Evolutionary conservation across 2,113 vertebrate species (phyloP).

Genomic region (Emydocephalus ijimae): DNA sequence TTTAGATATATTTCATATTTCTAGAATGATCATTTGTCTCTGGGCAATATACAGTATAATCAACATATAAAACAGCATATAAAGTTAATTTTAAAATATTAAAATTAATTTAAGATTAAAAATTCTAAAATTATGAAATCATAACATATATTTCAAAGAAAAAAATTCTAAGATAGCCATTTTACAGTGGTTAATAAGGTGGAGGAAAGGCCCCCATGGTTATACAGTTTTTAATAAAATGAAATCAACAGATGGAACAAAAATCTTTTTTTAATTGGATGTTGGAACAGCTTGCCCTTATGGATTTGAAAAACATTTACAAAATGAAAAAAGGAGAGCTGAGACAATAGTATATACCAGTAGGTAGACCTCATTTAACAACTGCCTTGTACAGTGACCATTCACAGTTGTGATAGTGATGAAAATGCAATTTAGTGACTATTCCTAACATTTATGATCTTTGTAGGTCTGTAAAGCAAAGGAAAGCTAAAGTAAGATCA

Average conservation of each 20-base stretch:
- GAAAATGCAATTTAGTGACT: background rate
- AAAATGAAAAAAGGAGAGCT: background rate
- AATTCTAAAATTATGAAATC: background rate
- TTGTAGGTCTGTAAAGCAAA: background rate
- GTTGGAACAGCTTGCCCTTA: background rate
- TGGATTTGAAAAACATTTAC: background rate
- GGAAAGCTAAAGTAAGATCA: background rate
- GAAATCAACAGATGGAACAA: background rate
- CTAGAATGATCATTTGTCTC: background rate
- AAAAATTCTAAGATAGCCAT: background rate
- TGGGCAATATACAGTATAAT: background rate
- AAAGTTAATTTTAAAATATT: background rate
- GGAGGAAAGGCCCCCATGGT: background rate
- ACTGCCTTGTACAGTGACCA: background rate
- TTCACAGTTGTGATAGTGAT: background rate
- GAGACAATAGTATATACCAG: background rate
- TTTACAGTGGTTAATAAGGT: background rate
- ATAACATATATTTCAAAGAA: background rate
- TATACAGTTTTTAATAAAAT: background rate
- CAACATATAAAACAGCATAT: background rate
- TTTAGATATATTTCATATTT: background rate
- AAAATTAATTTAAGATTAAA: background rate
- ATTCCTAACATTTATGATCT: background rate
- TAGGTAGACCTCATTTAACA: background rate
- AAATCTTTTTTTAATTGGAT: background rate